Base-by-base conservation (phyloP, 1,140 invertebrate species). In the Zaprionus africanus region DNA sequence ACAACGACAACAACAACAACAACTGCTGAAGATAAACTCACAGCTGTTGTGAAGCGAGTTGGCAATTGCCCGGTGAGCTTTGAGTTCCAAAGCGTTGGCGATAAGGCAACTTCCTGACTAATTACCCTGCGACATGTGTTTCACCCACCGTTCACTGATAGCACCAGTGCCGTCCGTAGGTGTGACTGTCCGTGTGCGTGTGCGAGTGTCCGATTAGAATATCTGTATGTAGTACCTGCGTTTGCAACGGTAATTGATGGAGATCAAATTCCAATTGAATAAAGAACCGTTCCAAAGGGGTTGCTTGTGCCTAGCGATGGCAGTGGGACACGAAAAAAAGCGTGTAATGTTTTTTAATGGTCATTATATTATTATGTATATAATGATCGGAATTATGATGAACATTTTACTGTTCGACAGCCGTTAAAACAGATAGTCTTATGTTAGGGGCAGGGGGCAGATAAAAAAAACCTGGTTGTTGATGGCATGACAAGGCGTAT, bases 191-290 rank as follows among this genome's bases (percentile, higher is more conserved):
- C 34, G 59, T 63, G 51, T 51, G 41, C 31, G 31, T 51, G 41
- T 59, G 43, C 43, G 46, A 31, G 51, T 74, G 63, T 72, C 74
- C 62, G 78, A 84, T 84, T 85, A 81, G 82, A 84, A 17, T 43
- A 17, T 17, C 6, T 46, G n/a, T n/a, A 9, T 17, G 6, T 43
- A 43, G 62, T 64, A 71, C 24, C 53, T 41, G 19, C 46, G 56
- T 17, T 41, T 19, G 41, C 17, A 70, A 49, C 56, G 58, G n/a
- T 78, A 85, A 84, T 81, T 81, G 82, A 84, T 86, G 66, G 66
- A 81, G 79, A 67, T 81, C 82, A 86, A 85, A 85, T 84, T 84
- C 82, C 82, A 86, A 78, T 62, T 68, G 58, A 46, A 46, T 46
- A 17, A 9, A 56, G n/a, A 61, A 76, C 46, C 46, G 28, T 13